These are phyloP conservation scores for Crocallis elinguaria DNA, from an alignment of 2,888 invertebrate genomes.

Conservation along the genomic window DNA sequence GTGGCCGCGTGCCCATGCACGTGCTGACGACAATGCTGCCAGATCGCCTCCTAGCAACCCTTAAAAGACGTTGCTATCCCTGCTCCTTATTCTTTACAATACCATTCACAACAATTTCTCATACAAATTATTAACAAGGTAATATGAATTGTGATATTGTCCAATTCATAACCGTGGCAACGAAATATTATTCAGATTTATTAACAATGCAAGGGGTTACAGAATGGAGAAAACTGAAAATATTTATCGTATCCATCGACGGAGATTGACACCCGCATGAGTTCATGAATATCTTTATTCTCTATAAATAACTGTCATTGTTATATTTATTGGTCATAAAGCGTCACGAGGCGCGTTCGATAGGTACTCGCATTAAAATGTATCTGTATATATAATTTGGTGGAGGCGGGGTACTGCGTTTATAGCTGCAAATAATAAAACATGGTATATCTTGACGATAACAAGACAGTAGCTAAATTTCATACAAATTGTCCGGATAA, in stretches of 20 bases:
- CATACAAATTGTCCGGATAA: background rate
- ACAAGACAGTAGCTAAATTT: constrained; percentile 38
- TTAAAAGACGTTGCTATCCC: background rate
- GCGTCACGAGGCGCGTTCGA: constrained; percentile 61
- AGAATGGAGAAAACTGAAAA: constrained; percentile 40
- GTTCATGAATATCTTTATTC: constrained; percentile 62
- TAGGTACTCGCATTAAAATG: constrained; percentile 62
- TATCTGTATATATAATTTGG: constrained; percentile 72
- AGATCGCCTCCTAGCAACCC: constrained; percentile 1
- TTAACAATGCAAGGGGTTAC: constrained; percentile 37
- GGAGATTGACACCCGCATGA: constrained; percentile 60
- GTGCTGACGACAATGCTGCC: constrained; percentile 7
- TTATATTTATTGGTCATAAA: constrained; percentile 71
- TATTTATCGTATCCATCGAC: constrained; percentile 47
- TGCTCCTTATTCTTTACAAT: constrained; percentile 4
- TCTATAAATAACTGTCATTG: constrained; percentile 62
- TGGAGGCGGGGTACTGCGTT: constrained; percentile 57
- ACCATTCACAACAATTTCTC: constrained; percentile 2
- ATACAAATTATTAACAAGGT: background rate
- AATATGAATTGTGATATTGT: too few relatives aligned
- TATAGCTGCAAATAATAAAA: constrained; percentile 79
- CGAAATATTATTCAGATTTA: constrained; percentile 22
- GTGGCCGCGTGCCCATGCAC: background rate
- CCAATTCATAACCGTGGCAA: constrained; percentile 1
- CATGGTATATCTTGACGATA: constrained; percentile 69